Base-by-base conservation (phyloP, 2,888 invertebrate species). In the Eupithecia exiguata region DNA sequence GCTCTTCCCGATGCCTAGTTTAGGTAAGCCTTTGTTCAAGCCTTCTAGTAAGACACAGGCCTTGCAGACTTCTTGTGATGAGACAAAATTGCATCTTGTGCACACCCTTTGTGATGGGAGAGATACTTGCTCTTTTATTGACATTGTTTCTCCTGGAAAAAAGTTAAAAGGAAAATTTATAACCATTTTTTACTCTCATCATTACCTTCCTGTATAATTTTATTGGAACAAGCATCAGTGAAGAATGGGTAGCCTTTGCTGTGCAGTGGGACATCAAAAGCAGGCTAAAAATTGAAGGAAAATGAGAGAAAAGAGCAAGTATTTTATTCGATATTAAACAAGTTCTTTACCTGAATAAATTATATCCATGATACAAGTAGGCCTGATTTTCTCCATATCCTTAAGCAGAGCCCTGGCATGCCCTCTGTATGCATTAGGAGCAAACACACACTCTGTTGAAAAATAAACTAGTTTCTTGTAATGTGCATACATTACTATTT, bases 401-500 rank as follows among this genome's bases (percentile, higher is more conserved):
- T 99, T 99, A 0, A 99, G 95, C 83, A 97, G 96, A 0, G 97
- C 96, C 82, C 99, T 93, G 0, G 98, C 98, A 89, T 99, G 97
- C 0, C 99, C 99, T 84, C 99, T 95, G 89, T 99, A 99, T 0
- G 99, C 99, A 94, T 99, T 99, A 0, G 99, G 99, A 2, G 99
- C 98, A 94, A 99, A 99, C 68, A 99, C 97, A 93, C 99, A 99
- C 91, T 99, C 99, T 0, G 99, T 99, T 3, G 99, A 99, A 92
- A 99, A 99, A 89, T 99, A 99, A 12, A 99, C 97, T 40, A 99
- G 93, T 86, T 98, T 97, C 88, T 98, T 98, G 89, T 98, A 99
- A 88, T 99, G 98, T 0, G 99, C 99, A 93, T 99, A 99, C 98
- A 99, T 98, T 0, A 99, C 99, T 86, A 99, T 99, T 94, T 99